Base-by-base conservation (phyloP, 1,140 invertebrate genomes). In the Drosophila suzukii region DNA sequence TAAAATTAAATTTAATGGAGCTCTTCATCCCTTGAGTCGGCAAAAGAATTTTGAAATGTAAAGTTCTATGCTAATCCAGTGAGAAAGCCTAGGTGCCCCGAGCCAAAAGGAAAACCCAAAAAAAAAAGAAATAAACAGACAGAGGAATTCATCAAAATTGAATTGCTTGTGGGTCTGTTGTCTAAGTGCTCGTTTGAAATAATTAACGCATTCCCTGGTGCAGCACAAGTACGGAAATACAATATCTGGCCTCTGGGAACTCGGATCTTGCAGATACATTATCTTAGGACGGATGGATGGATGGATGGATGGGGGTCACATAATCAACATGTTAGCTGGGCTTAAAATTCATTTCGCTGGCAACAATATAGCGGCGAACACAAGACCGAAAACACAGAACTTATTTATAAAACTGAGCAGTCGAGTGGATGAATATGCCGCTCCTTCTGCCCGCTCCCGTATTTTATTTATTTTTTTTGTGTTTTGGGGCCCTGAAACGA, bases 371-470 rank as follows among this genome's bases (percentile, higher is more conserved):
- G 47, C 43, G 34, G 39, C 46, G 17, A 36, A 38, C 51, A 47
- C 8, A 70, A 63, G 41, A 43, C 53, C 27, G 38, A 67, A 76
- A 55, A 70, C 50, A 72, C 66, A 41, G 63, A 89, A 88, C 66
- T 86, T 88, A 82, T 88, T 86, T 89, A 77, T 89, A 88, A 86
- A 89, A 74, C 72, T 81, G 76, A 77, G 75, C 83, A 88, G 75
- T 83, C 84, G 67, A 88, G 79, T 83, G 83, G 81, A 83, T 89
- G 76, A 79, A 86, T 71, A 68, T 76, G 43, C 65, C 65, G 53
- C 51, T 39, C 43, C 65, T 47, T 8, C 43, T 13, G 63, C 63
- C 65, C 61, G 60, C 61, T 66, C 15, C 47, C 47, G 32, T 44
- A 66, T 53, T 53, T 53, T 66, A 44, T 66, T 49, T 41, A 17